A percentile compares a stretch with the other conserved stretches of the same genome.
phyloP scores from a whole-genome alignment of 1,140 invertebrate species.

The Leptinotarsa undecemlineata region DNA sequence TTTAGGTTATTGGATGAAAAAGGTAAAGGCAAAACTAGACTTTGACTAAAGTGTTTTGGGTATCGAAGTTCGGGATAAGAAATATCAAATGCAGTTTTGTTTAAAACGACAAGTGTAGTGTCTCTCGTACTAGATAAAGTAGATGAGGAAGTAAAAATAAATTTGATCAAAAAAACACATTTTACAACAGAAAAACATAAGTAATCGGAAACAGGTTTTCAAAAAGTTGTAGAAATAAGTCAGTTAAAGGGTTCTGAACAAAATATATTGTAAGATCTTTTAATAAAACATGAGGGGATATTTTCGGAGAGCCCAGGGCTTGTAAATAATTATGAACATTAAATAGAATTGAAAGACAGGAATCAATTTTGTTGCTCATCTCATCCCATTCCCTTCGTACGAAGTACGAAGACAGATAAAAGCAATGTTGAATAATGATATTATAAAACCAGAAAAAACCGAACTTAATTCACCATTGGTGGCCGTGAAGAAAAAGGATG shows the following conservation, averaged over 20 bases:
- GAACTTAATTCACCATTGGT: constrained; percentile 3
- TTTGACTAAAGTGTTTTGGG: too few species aligned
- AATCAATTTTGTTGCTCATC: not conserved
- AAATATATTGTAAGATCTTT: not conserved
- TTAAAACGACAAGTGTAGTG: not conserved
- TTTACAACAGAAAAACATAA: not conserved
- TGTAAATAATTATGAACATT: not conserved
- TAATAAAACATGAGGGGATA: not conserved
- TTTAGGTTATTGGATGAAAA: not conserved
- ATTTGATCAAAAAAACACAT: not conserved
- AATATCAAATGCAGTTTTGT: not conserved
- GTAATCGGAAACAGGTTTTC: not conserved
- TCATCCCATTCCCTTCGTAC: constrained; percentile 11
- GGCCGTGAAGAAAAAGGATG: too few species aligned
- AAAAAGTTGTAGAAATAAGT: not conserved
- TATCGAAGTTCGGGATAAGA: not conserved
- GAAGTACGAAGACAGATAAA: not conserved
- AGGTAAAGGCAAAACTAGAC: not conserved
- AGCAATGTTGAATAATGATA: not conserved
- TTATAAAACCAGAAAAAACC: not conserved
- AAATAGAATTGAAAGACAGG: not conserved
- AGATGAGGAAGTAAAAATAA: too few species aligned
- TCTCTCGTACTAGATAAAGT: not conserved
- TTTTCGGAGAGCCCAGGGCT: not conserved
- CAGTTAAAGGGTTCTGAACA: not conserved